Conservation (phyloP, 2,888 invertebrate genomes). For the Leucozona laternaria region DNA sequence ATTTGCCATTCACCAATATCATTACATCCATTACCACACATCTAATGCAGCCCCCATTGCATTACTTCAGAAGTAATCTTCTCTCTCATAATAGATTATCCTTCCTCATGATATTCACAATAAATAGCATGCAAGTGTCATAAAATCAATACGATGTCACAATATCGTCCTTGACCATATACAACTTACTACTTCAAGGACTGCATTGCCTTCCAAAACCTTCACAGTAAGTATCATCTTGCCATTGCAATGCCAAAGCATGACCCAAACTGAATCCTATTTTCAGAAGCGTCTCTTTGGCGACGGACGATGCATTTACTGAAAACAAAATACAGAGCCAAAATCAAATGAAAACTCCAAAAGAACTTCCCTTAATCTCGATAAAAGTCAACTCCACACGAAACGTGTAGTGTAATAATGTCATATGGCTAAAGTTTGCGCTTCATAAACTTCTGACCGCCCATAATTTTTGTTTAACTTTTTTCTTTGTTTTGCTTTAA, state of each 20-base stretch:
- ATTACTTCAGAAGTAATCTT: too few relatives aligned
- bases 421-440: conserved; percentile 46
- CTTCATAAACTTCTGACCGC: conserved; percentile 43
- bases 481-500: conserved; percentile 19
- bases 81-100: neutral
- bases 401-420: conserved; percentile 36
- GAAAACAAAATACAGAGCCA: neutral
- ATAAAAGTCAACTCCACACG: conserved; percentile 45
- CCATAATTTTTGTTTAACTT: neutral
- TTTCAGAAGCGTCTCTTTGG: conserved; percentile 28
- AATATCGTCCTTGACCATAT: conserved; percentile 38
- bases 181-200: conserved; percentile 23
- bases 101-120: neutral
- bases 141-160: conserved; percentile 23
- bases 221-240: neutral
- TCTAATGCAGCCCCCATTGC: too few relatives aligned
- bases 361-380: conserved; percentile 20
- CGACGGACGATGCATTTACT: conserved; percentile 28
- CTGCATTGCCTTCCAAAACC: neutral
- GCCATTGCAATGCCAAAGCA: neutral
- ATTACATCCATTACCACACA: too few relatives aligned
- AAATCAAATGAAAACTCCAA: neutral
- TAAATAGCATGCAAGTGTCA: neutral
- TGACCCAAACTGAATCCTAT: conserved; percentile 2
- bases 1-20: too few relatives aligned